A percentile compares a stretch with the other conserved stretches of the same genome.
Conservation (phyloP, 2,797 vertebrate genomes). For the Tinamus major region DNA sequence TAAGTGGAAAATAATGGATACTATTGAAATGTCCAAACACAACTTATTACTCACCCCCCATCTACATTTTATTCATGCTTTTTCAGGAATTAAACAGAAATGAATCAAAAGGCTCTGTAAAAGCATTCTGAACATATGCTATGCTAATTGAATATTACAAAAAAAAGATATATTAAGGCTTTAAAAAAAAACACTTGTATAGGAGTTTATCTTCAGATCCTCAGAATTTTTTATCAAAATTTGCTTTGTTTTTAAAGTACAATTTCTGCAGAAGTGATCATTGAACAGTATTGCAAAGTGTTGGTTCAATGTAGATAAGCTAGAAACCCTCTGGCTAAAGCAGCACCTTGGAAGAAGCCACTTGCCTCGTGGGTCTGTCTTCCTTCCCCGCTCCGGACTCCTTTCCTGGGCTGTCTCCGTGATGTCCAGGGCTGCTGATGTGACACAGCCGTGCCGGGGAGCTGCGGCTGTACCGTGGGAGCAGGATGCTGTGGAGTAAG, state of each 20-base stretch:
- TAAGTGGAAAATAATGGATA: conserved; percentile 57
- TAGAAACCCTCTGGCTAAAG: neutral
- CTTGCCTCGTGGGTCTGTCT: no score
- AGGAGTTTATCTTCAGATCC: neutral
- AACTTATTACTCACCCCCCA: conserved; percentile 21
- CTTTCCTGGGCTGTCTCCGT: fast-evolving
- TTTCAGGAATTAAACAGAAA: neutral
- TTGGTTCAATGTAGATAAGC: neutral
- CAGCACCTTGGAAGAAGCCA: fast-evolving
- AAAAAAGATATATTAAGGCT: neutral
- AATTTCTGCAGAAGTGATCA: neutral
- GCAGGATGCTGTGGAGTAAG: no score
- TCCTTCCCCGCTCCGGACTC: fast-evolving
- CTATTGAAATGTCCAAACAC: neutral
- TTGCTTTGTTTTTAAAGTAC: neutral
- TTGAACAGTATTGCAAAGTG: neutral
- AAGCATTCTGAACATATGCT: neutral
- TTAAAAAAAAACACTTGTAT: neutral
- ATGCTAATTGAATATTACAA: neutral
- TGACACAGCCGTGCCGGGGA: neutral
- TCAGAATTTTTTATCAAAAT: neutral
- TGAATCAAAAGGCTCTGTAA: neutral
- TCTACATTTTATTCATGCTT: neutral
- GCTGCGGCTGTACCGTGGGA: fast-evolving
- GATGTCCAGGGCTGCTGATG: fast-evolving